Conservation (phyloP, 2,113 vertebrate genomes). For the Prunella himalayana region DNA sequence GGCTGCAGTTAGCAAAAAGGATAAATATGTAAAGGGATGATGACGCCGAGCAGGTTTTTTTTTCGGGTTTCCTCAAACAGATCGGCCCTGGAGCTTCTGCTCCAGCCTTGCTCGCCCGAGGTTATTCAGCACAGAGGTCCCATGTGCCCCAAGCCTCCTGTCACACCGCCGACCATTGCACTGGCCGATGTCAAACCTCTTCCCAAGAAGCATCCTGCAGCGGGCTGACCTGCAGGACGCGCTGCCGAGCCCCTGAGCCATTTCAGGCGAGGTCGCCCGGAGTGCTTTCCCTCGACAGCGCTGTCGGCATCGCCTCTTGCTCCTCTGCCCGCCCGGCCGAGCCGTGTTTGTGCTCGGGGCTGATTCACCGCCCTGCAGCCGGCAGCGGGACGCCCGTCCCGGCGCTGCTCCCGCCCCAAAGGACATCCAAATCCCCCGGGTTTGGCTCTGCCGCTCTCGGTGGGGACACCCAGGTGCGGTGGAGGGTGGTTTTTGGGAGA, state of each 20-base stretch:
- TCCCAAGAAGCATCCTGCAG: background rate
- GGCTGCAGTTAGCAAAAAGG: background rate
- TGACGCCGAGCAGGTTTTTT: background rate
- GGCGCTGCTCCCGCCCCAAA: accelerated
- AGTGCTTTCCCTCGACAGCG: background rate
- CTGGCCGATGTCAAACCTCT: background rate
- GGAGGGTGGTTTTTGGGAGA: background rate
- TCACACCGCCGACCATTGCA: too few species aligned
- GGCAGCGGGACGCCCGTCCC: background rate
- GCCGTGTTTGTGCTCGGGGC: background rate
- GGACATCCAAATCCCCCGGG: accelerated
- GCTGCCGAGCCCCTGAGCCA: accelerated
- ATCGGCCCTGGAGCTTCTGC: accelerated
- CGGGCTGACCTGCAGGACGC: background rate
- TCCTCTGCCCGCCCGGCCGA: background rate
- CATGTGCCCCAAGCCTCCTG: accelerated
- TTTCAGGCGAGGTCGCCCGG: background rate
- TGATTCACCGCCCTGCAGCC: background rate
- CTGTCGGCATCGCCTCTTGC: accelerated
- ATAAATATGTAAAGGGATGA: background rate
- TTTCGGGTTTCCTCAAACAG: background rate
- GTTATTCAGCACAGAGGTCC: background rate
- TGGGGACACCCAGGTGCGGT: background rate
- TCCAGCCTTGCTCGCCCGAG: accelerated
- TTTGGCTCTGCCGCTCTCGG: accelerated